These are phyloP conservation scores for Anneissia japonica DNA, from an alignment of 35 echinoderm and acorn worm genomes.

Conservation along the genomic window DNA sequence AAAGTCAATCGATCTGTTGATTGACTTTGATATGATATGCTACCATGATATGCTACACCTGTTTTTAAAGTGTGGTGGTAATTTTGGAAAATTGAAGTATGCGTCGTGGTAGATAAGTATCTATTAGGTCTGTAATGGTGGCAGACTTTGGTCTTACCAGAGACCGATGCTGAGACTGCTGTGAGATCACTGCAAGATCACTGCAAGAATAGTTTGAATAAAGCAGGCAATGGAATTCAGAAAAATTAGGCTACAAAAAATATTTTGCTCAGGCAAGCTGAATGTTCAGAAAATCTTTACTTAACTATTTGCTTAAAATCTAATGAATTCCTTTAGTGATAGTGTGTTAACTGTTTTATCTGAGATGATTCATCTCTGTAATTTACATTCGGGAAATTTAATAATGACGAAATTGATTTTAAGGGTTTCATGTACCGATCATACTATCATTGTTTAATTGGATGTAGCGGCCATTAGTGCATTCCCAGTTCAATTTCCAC, in stretches of 20 bases:
- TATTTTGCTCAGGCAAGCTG: too few species aligned
- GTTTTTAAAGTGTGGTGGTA: background rate
- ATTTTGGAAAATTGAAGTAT: background rate
- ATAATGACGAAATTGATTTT: background rate
- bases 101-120: background rate
- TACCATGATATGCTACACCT: background rate
- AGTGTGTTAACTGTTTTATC: too few species aligned
- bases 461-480: background rate
- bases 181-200: background rate
- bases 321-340: too few species aligned
- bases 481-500: background rate
- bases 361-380: background rate
- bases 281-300: too few species aligned
- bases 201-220: background rate
- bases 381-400: background rate
- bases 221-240: background rate
- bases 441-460: background rate
- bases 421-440: background rate
- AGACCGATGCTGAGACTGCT: background rate
- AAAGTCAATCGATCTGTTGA: background rate
- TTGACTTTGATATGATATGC: too few species aligned
- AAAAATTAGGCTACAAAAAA: background rate
- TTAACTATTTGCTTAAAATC: too few species aligned
- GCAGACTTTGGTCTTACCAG: background rate
- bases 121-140: background rate